A percentile compares a stretch with the other conserved stretches of the same genome.
Conservation (phyloP, 2,113 vertebrate species). For the Coreoperca whiteheadi region DNA sequence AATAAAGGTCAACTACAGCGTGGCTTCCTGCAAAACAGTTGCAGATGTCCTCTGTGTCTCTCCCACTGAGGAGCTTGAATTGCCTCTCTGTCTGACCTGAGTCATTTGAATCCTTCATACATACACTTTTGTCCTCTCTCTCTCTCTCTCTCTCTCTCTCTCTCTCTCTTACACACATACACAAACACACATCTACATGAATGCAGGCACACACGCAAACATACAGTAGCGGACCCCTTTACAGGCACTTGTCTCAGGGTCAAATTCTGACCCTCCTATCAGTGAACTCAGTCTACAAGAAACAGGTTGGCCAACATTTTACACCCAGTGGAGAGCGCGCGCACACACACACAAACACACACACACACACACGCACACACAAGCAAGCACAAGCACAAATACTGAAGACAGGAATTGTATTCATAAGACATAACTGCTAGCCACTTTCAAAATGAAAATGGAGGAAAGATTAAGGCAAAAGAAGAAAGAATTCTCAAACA, state of each 20-base stretch:
- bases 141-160: background rate
- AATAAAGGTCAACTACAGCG: slow-evolving; percentile 54
- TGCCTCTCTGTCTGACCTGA: slow-evolving; percentile 68
- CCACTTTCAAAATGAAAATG: slow-evolving; percentile 28
- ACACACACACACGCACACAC: background rate
- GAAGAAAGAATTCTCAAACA: slow-evolving; percentile 46
- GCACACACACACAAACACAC: slow-evolving; percentile 9
- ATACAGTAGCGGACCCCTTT: slow-evolving; percentile 49
- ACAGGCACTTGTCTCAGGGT: slow-evolving; percentile 31
- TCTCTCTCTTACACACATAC: slow-evolving; percentile 1
- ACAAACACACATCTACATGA: background rate
- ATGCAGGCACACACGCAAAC: slow-evolving; percentile 6
- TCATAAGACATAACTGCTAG: slow-evolving; percentile 16
- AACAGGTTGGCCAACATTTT: slow-evolving; percentile 36
- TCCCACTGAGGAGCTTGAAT: slow-evolving; percentile 72
- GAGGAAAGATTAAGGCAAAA: slow-evolving; percentile 30
- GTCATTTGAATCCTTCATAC: slow-evolving; percentile 45
- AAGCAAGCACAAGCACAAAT: background rate
- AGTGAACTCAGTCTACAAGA: slow-evolving; percentile 45
- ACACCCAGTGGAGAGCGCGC: slow-evolving; percentile 5
- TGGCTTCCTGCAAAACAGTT: slow-evolving; percentile 74
- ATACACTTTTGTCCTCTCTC: background rate
- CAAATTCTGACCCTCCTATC: slow-evolving; percentile 52
- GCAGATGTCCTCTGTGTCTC: slow-evolving; percentile 74
- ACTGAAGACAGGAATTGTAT: slow-evolving; percentile 17